Base-by-base conservation (phyloP, 2,797 vertebrate genomes). In the Platyrinchus mystaceus region DNA sequence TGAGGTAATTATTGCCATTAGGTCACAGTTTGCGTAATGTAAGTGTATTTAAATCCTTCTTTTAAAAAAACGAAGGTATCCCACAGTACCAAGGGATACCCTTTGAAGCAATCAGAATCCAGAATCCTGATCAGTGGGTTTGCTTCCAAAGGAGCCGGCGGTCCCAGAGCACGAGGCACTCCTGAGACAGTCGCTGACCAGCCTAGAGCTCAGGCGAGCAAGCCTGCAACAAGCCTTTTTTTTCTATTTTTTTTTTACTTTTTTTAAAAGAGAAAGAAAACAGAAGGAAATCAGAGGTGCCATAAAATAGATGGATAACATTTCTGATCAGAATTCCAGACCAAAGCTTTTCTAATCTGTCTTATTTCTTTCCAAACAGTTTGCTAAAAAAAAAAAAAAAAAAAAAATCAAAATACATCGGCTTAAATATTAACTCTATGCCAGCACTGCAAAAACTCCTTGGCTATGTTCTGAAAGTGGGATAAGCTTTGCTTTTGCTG, bases 1-100 rank as follows among this genome's bases (percentile, higher is more conserved):
- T 98, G 98, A 98, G 98, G 98, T 98, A 98, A 98, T 98, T 98
- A 98, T 98, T 98, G 97, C 98, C 97, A 96, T 96, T 96, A 97
- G 97, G 96, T 98, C 98, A 98, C 98, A 98, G 98, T 98, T 98
- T 98, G 95, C 2, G 78, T 97, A 97, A 97, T 95, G 73, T 87
- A 97, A 95, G 97, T 83, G 79, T 96, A 97, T 97, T 96, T 97
- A 97, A 97, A 97, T 97, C 96, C 97, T 97, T 97, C 97, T 89
- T 93, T 85, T 81, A 93, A 95, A 97, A 94, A 96, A 88, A 5
- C 27, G 1, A 92, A 92, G 89, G 94, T 84, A 90, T 91, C 91
- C 93, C 71, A 14, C 11, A 3, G 75, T 84, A 89, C 89, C 14
- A 28, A 75, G 93, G 93, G 90, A 95, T 50, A 87, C 89, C 83